Evolutionary conservation across 2,888 invertebrate genomes (phyloP).

Genomic region (Tinea pellionella): DNA sequence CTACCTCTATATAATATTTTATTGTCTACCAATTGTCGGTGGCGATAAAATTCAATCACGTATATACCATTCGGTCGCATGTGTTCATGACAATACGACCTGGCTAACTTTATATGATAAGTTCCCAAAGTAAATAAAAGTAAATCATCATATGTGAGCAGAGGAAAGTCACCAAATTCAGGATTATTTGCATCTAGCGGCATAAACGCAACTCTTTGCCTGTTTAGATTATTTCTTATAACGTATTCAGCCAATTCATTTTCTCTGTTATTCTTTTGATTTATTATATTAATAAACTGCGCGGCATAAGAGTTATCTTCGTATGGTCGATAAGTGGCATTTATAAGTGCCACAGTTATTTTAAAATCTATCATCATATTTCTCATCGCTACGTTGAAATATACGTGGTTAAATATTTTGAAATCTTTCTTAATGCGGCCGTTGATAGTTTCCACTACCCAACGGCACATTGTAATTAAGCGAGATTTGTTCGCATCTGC

Average conservation of each 20-base stretch:
- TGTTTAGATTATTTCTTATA: not conserved
- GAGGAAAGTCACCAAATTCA: conserved; percentile 11
- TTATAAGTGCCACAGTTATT: not conserved
- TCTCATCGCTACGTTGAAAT: not conserved
- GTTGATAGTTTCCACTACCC: conserved; percentile 4
- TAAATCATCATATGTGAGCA: conserved; percentile 14
- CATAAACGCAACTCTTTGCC: conserved; percentile 16
- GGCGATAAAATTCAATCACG: not conserved
- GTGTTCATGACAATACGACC: conserved; percentile 19
- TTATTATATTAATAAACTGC: not conserved
- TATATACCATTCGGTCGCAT: conserved; percentile 11
- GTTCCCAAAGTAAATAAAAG: conserved; percentile 17
- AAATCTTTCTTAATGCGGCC: conserved; percentile 12
- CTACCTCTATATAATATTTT: conserved; percentile 1
- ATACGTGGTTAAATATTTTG: not conserved
- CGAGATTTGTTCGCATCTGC: not conserved
- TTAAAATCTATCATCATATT: not conserved
- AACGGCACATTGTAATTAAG: not conserved
- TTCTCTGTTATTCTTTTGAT: not conserved
- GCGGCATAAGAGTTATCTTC: not conserved
- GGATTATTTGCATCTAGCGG: conserved; percentile 13
- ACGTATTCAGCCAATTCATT: conserved; percentile 3
- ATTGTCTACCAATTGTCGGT: not conserved
- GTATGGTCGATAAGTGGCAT: not conserved
- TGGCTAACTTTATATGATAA: conserved; percentile 18